Conservation (phyloP, 2,888 invertebrate species). For the Diadegma fenestrale region DNA sequence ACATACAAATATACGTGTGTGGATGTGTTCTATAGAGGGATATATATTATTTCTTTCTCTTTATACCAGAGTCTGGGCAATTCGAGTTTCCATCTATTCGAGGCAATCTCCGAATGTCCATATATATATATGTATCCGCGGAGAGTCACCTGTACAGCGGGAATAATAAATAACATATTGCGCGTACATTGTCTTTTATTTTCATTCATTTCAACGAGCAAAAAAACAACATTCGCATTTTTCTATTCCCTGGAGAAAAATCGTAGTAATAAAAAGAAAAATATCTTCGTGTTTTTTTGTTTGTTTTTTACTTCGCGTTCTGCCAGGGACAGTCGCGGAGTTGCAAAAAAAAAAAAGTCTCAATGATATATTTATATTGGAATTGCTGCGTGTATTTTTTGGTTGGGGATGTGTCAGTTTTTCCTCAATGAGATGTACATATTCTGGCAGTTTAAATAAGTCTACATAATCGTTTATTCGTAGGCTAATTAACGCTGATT, state of each 20-base stretch:
- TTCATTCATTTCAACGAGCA: constrained; percentile 3
- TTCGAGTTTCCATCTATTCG: constrained; percentile 59
- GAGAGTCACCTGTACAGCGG: constrained; percentile 35
- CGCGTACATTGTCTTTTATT: constrained; percentile 27
- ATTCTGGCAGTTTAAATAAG: constrained; percentile 44
- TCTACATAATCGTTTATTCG: constrained; percentile 58
- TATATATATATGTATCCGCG: constrained; percentile 16
- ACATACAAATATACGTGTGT: constrained; percentile 4
- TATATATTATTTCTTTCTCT: constrained; percentile 38
- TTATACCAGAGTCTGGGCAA: constrained; percentile 38
- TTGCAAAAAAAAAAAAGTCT: not conserved
- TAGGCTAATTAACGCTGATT: constrained; percentile 59
- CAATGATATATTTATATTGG: not conserved
- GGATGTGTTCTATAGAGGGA: not conserved
- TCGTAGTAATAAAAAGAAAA: constrained; percentile 17
- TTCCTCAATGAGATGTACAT: constrained; percentile 51
- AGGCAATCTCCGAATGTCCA: constrained; percentile 29
- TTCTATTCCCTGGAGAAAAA: constrained; percentile 33
- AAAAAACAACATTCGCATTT: constrained; percentile 19
- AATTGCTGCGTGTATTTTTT: too few species aligned
- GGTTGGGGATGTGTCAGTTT: not conserved
- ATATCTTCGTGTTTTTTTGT: too few species aligned
- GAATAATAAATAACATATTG: constrained; percentile 39
- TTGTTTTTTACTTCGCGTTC: not conserved
- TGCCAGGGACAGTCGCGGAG: not conserved